Percentiles rank a stretch among this genome's conserved stretches.
phyloP scores from a whole-genome alignment of 1,140 invertebrate species.

The Ptiloglossa arizonensis region DNA sequence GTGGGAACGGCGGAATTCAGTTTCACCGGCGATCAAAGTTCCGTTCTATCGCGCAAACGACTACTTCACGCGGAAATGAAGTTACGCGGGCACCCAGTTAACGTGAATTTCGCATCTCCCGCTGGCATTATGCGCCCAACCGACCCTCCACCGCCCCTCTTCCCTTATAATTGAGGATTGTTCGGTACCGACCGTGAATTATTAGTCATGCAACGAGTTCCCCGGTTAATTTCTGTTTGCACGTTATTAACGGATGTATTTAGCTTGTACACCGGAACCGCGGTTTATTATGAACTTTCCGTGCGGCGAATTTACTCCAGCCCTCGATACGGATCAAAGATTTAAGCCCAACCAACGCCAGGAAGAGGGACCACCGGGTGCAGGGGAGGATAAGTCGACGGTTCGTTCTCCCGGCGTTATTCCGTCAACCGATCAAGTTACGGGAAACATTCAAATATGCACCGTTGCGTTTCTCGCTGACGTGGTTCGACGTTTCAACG shows the following conservation, averaged over 20 bases:
- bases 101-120: constrained; percentile 24
- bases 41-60: constrained; percentile 31
- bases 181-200: constrained; percentile 24
- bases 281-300: constrained; percentile 25
- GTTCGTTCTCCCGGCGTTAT: too few species aligned
- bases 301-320: not conserved
- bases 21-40: constrained; percentile 31
- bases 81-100: constrained; percentile 25
- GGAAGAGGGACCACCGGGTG: too few species aligned
- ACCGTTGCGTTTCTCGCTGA: too few species aligned
- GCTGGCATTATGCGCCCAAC: not conserved
- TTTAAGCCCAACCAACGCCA: not conserved
- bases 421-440: too few species aligned
- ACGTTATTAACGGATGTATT: constrained; percentile 36
- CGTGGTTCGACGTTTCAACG: too few species aligned
- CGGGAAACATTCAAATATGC: too few species aligned
- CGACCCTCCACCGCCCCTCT: not conserved
- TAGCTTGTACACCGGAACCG: not conserved
- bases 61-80: constrained; percentile 43
- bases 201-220: constrained; percentile 38
- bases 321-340: not conserved
- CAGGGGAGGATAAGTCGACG: too few species aligned
- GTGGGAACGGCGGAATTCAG: constrained; percentile 19
- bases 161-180: constrained; percentile 32
- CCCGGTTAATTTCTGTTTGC: constrained; percentile 35